A percentile compares a stretch with the other conserved stretches of the same genome.
Conservation (phyloP, 2,797 vertebrate genomes). For the Labroides dimidiatus region DNA sequence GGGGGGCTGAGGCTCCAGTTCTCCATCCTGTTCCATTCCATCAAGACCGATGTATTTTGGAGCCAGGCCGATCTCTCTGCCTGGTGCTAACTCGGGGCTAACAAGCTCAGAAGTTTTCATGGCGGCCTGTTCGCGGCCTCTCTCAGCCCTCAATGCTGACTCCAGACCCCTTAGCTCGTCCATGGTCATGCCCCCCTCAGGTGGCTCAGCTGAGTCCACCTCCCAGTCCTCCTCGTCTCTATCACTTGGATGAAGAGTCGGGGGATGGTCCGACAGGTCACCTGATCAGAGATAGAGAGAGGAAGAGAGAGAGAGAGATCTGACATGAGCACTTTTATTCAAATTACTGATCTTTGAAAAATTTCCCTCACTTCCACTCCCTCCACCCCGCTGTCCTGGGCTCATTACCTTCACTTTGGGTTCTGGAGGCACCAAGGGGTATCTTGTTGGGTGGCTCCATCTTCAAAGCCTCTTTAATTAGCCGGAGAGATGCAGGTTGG, state of each 20-base stretch:
- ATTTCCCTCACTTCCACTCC: conserved; percentile 28
- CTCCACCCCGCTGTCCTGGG: conserved; percentile 15
- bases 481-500: conserved; percentile 81
- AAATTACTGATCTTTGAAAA: conserved; percentile 23
- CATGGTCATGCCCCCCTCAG: conserved; percentile 76
- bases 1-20: conserved; percentile 66
- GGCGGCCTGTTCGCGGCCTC: conserved; percentile 73
- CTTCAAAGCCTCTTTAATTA: conserved; percentile 86
- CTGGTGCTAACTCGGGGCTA: conserved; percentile 39
- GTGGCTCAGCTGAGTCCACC: conserved; percentile 63
- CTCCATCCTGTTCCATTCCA: conserved; percentile 83
- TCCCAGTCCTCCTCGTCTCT: conserved; percentile 75
- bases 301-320: not conserved
- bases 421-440: conserved; percentile 58
- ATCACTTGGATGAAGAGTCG: conserved; percentile 59
- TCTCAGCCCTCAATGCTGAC: conserved; percentile 80
- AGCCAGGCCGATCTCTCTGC: conserved; percentile 54
- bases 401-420: conserved; percentile 76
- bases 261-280: conserved; percentile 64
- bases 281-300: conserved; percentile 37
- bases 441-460: conserved; percentile 76
- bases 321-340: conserved; percentile 4
- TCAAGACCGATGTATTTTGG: conserved; percentile 86
- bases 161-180: conserved; percentile 83
- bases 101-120: conserved; percentile 43